Conservation (phyloP, 2,888 invertebrate species). For the Cephonodes hylas region DNA sequence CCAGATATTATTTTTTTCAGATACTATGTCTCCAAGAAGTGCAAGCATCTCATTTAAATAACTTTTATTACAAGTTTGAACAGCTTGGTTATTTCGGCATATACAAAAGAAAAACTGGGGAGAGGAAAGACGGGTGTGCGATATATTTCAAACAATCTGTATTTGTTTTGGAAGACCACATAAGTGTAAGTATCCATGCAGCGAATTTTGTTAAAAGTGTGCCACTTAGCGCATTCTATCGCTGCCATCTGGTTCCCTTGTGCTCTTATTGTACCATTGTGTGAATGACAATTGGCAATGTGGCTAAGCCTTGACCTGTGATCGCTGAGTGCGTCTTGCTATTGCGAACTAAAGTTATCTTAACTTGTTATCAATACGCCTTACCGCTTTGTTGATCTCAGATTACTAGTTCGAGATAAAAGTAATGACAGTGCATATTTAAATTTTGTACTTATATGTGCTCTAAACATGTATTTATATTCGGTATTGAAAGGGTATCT, state of each 20-base stretch:
- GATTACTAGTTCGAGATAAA: not conserved
- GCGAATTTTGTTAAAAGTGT: not conserved
- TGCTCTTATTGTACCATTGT: not conserved
- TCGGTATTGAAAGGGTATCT: too few species aligned
- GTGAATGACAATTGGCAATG: not conserved
- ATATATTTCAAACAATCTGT: slow-evolving; percentile 87
- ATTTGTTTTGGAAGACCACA: slow-evolving; percentile 84
- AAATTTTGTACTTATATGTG: not conserved
- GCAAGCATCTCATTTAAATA: slow-evolving; percentile 86
- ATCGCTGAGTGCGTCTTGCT: not conserved
- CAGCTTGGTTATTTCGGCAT: slow-evolving; percentile 85
- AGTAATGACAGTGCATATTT: not conserved
- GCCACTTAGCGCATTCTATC: not conserved
- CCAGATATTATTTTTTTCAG: slow-evolving; percentile 73
- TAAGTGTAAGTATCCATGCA: slow-evolving; percentile 82
- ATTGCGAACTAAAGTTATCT: not conserved
- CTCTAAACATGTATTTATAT: too few species aligned
- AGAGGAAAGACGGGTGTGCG: slow-evolving; percentile 93
- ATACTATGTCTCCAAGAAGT: slow-evolving; percentile 95
- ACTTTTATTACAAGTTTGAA: slow-evolving; percentile 80
- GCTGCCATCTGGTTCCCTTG: not conserved
- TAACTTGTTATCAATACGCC: not conserved
- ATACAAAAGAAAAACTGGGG: slow-evolving; percentile 91
- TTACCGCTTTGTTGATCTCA: not conserved
- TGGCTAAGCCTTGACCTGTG: not conserved